These are phyloP conservation scores for Parazoanthus atlanticus DNA, from an alignment of 92 coral and sea anemone species.

Conservation along the genomic window DNA sequence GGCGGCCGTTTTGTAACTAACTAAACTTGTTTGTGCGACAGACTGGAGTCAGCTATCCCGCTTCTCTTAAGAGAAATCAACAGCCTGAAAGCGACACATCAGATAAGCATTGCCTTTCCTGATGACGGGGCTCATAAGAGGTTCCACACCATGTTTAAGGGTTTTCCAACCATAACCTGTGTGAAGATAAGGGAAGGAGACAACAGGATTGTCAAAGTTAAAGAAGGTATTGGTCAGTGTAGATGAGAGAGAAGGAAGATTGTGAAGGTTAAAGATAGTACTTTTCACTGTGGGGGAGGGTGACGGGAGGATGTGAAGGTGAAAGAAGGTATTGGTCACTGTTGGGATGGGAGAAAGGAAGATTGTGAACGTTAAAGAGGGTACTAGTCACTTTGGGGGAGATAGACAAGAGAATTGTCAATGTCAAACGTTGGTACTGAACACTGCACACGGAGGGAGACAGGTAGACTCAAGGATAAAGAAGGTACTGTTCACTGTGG, in stretches of 20 bases:
- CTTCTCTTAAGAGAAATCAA: conserved; percentile 76
- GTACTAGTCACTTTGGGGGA: background rate
- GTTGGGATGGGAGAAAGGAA: background rate
- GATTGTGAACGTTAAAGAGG: no score
- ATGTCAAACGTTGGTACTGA: background rate
- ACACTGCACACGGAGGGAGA: conserved; percentile 31
- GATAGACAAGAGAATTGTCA: no score
- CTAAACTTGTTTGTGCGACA: conserved; percentile 21
- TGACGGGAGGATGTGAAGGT: background rate
- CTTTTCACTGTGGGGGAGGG: background rate
- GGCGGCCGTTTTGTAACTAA: background rate
- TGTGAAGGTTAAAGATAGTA: background rate
- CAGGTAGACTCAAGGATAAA: conserved; percentile 77
- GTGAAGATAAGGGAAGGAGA: conserved; percentile 86
- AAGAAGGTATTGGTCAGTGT: conserved; percentile 70
- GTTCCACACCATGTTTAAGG: conserved; percentile 80
- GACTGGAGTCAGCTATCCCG: conserved; percentile 96
- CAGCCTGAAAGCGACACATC: conserved; percentile 43
- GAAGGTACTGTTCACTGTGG: conserved; percentile 52
- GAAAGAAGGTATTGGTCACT: background rate
- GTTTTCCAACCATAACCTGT: conserved; percentile 87
- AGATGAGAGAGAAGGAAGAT: background rate
- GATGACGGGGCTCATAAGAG: conserved; percentile 97
- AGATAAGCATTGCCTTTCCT: conserved; percentile 90
- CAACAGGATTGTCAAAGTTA: conserved; percentile 85